phyloP scores from a whole-genome alignment of 92 coral and sea anemone genomes.

The Siderastrea siderea region DNA sequence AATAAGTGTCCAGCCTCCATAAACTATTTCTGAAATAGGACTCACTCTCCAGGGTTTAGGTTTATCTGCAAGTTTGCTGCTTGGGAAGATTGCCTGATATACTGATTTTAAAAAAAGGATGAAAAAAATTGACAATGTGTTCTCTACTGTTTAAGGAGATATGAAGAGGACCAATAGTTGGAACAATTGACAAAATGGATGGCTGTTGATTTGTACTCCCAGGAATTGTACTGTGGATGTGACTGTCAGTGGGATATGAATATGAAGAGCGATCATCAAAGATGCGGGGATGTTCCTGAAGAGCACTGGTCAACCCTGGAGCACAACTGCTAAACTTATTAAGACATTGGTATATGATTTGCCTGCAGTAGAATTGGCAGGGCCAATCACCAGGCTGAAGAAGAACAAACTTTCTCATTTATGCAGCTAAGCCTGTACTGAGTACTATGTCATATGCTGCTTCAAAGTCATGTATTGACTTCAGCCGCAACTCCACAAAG shows the following conservation, averaged over 20 bases:
- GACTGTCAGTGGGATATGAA: conserved; percentile 21
- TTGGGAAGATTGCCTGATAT: conserved; percentile 52
- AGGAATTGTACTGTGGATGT: no score
- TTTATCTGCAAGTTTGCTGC: conserved; percentile 52
- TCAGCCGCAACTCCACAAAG: conserved; percentile 61
- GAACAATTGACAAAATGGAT: conserved; percentile 45
- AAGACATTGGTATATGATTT: conserved; percentile 43
- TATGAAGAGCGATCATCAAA: conserved; percentile 35
- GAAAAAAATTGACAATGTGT: conserved; percentile 32
- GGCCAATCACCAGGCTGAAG: conserved; percentile 73
- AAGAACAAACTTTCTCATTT: conserved; percentile 52
- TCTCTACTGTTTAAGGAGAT: conserved; percentile 50
- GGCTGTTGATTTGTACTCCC: neutral
- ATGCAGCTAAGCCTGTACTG: conserved; percentile 47
- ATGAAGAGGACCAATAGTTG: conserved; percentile 65
- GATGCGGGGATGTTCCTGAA: neutral
- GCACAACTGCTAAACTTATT: neutral
- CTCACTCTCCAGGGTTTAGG: conserved; percentile 64
- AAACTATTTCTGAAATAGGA: conserved; percentile 49
- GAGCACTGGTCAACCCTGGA: neutral
- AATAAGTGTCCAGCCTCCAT: conserved; percentile 63
- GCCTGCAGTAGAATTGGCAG: conserved; percentile 60
- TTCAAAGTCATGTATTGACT: conserved; percentile 63
- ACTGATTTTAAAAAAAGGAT: conserved; percentile 39
- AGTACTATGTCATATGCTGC: conserved; percentile 53